phyloP scores from a whole-genome alignment of 1,140 invertebrate species.

The Drosophila setifemur region DNA sequence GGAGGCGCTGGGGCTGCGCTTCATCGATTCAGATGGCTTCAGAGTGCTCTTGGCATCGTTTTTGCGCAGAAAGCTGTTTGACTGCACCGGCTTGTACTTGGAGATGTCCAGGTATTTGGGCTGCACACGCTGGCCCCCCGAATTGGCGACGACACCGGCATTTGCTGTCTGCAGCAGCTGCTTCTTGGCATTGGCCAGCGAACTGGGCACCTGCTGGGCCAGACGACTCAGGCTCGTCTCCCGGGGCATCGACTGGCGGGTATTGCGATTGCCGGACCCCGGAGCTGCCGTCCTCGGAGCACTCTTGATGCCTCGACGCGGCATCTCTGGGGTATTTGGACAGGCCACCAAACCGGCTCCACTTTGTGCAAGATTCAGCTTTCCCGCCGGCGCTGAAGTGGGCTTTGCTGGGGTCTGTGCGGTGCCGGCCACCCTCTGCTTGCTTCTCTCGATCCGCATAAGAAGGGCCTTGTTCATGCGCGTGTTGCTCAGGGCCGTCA shows the following conservation, averaged over 20 bases:
- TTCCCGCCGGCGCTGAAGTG: constrained; percentile 66
- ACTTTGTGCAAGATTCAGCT: constrained; percentile 50
- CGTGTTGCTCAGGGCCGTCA: constrained; percentile 83
- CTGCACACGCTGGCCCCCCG: constrained; percentile 50
- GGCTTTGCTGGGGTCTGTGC: constrained; percentile 64
- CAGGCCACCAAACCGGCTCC: constrained; percentile 79
- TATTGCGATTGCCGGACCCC: constrained; percentile 29
- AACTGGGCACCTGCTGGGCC: constrained; percentile 76
- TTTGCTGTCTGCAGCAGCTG: constrained; percentile 78
- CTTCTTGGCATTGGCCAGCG: constrained; percentile 78
- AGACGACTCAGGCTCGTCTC: constrained; percentile 79
- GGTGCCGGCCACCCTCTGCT: constrained; percentile 68
- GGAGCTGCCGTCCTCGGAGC: constrained; percentile 49
- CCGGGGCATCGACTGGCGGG: constrained; percentile 77
- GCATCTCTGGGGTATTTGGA: constrained; percentile 84
- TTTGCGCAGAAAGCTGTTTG: constrained; percentile 83
- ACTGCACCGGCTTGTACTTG: constrained; percentile 84
- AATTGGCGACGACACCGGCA: constrained; percentile 27
- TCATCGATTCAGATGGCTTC: constrained; percentile 74
- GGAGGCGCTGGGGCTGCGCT: constrained; percentile 78
- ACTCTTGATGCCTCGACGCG: constrained; percentile 75
- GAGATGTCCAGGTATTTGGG: constrained; percentile 85
- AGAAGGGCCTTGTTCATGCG: constrained; percentile 84
- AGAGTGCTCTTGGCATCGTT: constrained; percentile 85
- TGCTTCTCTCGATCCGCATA: constrained; percentile 81